Evolutionary conservation across 53 echinoderm and acorn worm species (phyloP), one percentile per base, ranked within the genome.

Genomic region (Paracentrotus lividus): DNA sequence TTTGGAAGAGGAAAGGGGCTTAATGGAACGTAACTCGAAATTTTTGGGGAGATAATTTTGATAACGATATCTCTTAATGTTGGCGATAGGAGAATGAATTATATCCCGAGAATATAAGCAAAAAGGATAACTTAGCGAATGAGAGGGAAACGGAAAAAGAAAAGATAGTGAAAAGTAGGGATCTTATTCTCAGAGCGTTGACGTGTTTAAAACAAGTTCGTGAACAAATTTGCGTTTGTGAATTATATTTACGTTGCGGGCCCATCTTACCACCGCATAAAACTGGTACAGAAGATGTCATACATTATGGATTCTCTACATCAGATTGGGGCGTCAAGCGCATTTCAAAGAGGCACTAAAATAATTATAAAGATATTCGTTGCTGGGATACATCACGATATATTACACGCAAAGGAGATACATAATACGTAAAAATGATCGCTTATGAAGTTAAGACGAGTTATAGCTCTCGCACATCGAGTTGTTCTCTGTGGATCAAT

Each of bases 191-290:
- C 55, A 88, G 33, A 34, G 49, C 53, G 40, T 9, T 88, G 57
- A 40, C 24, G 31, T 38, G 59, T 88, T 31, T 88, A 8, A 56
- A 47, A 88, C 32, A 47, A 86, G 86, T 86, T 57, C 21, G 38
- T 88, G 23, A 33, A 56, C 59, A 88, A 88, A 34, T 88, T 38
- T 88, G 42, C n/a, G 44, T 88, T 56, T 40, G 18, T 59, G 88
- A 88, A 34, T 10, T 59, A 59, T 55, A 88, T 88, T 38, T 4
- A 88, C 88, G 58, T 53, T 88, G 32, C 18, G 55, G 58, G 12
- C 57, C 60, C 36, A 57, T 36, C 88, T 58, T 31, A 32, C 88
- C 58, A 31, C 16, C 72, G 72, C 36, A 40, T 40, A 16, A 72
- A 21, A 40, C 36, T 4, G 72, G 72, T 14, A n/a, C n/a, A 38